A percentile compares a stretch with the other conserved stretches of the same genome.
Evolutionary conservation across 2,797 vertebrate species (phyloP).

Genomic region (Neosilurus mollespiculum): DNA sequence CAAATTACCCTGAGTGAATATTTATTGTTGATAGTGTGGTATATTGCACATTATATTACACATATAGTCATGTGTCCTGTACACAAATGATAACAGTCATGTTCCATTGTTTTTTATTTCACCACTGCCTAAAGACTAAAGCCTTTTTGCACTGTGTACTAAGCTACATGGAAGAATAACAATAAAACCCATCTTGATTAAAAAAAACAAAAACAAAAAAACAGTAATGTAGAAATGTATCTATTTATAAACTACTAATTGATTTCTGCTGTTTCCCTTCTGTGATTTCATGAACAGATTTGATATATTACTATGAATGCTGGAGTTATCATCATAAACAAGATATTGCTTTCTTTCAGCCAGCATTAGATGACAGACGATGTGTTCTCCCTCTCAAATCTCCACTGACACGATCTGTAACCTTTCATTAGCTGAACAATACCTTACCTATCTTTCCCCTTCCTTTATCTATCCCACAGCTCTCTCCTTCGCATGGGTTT

Average conservation of each 20-base stretch:
- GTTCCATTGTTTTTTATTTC: background rate
- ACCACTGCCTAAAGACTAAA: background rate
- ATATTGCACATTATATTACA: background rate
- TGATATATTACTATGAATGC: background rate
- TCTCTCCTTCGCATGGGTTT: constrained; percentile 16
- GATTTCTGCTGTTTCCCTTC: background rate
- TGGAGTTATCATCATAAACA: background rate
- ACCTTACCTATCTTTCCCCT: constrained; percentile 13
- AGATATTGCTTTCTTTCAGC: background rate
- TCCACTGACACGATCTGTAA: constrained; percentile 6
- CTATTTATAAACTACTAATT: background rate
- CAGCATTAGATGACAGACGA: constrained; percentile 1
- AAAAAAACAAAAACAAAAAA: background rate
- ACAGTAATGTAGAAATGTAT: no score
- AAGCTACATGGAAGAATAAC: background rate
- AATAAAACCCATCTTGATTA: background rate
- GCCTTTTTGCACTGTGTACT: background rate
- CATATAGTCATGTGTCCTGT: background rate
- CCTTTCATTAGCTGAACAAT: constrained; percentile 35
- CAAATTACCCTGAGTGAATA: background rate
- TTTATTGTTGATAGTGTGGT: background rate
- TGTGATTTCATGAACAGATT: background rate
- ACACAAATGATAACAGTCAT: background rate
- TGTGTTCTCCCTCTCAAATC: constrained; percentile 16
- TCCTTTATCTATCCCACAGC: constrained; percentile 19